phyloP scores from a whole-genome alignment of 2,113 vertebrate species.

The Tetrao urogallus region DNA sequence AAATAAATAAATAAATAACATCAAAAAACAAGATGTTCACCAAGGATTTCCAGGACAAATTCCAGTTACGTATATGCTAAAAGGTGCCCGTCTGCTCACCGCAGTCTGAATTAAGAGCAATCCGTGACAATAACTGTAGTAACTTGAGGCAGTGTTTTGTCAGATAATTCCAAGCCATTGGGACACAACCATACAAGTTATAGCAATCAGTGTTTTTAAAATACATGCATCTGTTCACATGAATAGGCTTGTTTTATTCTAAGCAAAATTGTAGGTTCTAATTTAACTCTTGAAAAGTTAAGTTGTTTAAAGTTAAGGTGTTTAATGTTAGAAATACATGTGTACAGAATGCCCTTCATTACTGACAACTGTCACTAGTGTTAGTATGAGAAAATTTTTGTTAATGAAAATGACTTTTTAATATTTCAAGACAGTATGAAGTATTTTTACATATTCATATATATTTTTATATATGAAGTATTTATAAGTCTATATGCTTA shows the following conservation, averaged over 20 bases:
- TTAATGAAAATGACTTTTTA: background rate
- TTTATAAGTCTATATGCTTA: background rate
- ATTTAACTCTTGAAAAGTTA: background rate
- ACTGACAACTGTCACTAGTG: background rate
- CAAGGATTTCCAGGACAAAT: background rate
- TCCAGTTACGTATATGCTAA: accelerated
- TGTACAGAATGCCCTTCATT: background rate
- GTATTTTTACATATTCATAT: background rate
- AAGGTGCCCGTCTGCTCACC: background rate
- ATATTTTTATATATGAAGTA: no score
- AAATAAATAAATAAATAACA: background rate
- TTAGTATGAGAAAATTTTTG: background rate
- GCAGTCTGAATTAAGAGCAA: background rate
- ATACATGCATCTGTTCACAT: background rate
- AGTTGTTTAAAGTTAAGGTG: no score
- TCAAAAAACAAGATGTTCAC: no score
- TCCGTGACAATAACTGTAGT: background rate
- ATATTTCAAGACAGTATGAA: background rate
- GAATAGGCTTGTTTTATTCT: background rate
- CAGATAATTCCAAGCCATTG: background rate
- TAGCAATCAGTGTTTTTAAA: background rate
- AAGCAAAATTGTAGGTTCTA: background rate
- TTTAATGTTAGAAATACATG: background rate
- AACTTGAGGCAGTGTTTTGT: background rate
- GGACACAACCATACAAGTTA: background rate